These are phyloP conservation scores for Thalpophila matura DNA, from an alignment of 2,888 invertebrate species.

Conservation along the genomic window DNA sequence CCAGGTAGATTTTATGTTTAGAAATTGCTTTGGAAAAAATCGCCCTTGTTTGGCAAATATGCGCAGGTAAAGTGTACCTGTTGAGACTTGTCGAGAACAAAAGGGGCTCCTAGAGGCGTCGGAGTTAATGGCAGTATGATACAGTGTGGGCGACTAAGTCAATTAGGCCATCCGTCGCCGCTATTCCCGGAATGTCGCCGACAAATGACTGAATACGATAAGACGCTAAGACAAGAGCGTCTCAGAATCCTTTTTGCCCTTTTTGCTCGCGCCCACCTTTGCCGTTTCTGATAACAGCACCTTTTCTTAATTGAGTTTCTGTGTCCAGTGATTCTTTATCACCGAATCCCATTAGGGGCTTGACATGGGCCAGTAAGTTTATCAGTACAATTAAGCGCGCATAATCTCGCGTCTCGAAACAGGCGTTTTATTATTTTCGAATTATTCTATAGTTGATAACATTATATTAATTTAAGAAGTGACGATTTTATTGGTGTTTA, in stretches of 20 bases:
- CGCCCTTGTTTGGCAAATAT: conserved; percentile 76
- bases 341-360: conserved; percentile 81
- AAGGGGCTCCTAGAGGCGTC: conserved; percentile 86
- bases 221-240: conserved; percentile 80
- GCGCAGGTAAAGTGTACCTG: conserved; percentile 87
- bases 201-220: conserved; percentile 87
- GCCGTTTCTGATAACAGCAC: conserved; percentile 84
- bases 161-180: conserved; percentile 90
- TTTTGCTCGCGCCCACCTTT: conserved; percentile 71
- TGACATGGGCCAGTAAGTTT: conserved; percentile 75
- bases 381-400: conserved; percentile 79
- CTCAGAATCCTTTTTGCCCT: conserved; percentile 78
- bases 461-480: conserved; percentile 65
- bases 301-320: conserved; percentile 88
- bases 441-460: conserved; percentile 64
- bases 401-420: conserved; percentile 69
- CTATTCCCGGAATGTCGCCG: conserved; percentile 89
- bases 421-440: conserved; percentile 68
- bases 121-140: conserved; percentile 86
- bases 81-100: conserved; percentile 83
- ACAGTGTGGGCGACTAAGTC: conserved; percentile 89
- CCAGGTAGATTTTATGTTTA: conserved; percentile 77
- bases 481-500: conserved; percentile 62
- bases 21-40: conserved; percentile 69
- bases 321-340: conserved; percentile 85